These are phyloP conservation scores for Drosophila bocqueti DNA, from an alignment of 1,140 invertebrate genomes.

Conservation along the genomic window DNA sequence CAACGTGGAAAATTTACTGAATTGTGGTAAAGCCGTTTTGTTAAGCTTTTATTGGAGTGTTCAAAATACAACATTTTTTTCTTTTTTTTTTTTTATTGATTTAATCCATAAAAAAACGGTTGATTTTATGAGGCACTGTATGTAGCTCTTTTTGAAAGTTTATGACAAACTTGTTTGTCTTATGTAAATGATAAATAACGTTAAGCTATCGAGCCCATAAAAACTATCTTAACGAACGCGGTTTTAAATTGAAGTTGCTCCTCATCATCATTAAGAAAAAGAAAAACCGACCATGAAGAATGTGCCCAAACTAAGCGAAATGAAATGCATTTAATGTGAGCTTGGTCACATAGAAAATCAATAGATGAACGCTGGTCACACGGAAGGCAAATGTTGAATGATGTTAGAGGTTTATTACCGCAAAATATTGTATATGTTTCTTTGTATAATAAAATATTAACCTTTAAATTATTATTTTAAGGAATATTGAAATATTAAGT, in stretches of 20 bases:
- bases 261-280: background rate
- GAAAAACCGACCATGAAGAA: background rate
- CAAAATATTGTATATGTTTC: background rate
- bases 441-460: background rate
- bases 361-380: background rate
- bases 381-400: too few relatives aligned
- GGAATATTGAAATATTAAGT: background rate
- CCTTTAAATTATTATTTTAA: background rate
- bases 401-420: background rate
- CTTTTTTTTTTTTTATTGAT: background rate
- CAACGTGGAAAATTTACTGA: constrained; percentile 24
- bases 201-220: constrained; percentile 15
- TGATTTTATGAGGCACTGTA: constrained; percentile 10
- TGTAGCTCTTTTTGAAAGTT: constrained; percentile 2
- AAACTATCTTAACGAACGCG: constrained; percentile 13
- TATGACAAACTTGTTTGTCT: constrained; percentile 20
- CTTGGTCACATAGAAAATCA: background rate
- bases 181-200: constrained; percentile 24
- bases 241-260: constrained; percentile 7
- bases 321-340: background rate
- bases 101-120: constrained; percentile 21
- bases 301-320: background rate
- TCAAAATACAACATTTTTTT: background rate
- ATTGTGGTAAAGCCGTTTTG: constrained; percentile 7
- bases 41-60: constrained; percentile 22